Percentiles rank a stretch among this genome's conserved stretches.
Evolutionary conservation across 2,113 vertebrate genomes (phyloP).

Genomic region (Tupaia tana): DNA sequence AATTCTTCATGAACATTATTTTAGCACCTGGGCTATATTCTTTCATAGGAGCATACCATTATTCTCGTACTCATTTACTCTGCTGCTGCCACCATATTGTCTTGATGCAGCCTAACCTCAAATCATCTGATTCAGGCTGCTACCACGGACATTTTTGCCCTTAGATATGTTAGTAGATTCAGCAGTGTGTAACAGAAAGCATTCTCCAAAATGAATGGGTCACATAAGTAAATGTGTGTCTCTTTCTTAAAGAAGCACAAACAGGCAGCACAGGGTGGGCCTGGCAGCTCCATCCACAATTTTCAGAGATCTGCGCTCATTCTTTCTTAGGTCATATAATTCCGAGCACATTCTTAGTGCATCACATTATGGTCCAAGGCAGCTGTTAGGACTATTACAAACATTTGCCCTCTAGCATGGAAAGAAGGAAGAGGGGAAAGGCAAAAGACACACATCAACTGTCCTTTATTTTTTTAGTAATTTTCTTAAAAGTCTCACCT

Average conservation of each 20-base stretch:
- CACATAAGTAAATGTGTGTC: neutral
- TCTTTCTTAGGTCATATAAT: neutral
- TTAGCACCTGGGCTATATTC: neutral
- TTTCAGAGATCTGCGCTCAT: neutral
- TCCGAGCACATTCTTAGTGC: neutral
- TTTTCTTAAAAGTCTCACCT: neutral
- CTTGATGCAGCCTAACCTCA: neutral
- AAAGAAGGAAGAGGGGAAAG: neutral
- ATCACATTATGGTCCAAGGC: neutral
- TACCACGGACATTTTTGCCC: neutral
- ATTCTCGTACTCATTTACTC: neutral
- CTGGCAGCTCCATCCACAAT: neutral
- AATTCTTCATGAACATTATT: neutral
- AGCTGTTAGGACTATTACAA: neutral
- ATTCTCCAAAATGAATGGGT: neutral
- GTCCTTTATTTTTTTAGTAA: neutral
- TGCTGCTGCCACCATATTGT: neutral
- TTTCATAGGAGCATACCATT: neutral
- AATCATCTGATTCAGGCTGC: neutral
- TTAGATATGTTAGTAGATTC: neutral
- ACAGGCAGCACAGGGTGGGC: neutral
- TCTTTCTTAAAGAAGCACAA: neutral
- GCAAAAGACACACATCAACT: neutral
- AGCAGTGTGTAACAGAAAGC: neutral
- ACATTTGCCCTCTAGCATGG: neutral